Conservation (phyloP, 2,888 invertebrate genomes). For the Noctua comes region DNA sequence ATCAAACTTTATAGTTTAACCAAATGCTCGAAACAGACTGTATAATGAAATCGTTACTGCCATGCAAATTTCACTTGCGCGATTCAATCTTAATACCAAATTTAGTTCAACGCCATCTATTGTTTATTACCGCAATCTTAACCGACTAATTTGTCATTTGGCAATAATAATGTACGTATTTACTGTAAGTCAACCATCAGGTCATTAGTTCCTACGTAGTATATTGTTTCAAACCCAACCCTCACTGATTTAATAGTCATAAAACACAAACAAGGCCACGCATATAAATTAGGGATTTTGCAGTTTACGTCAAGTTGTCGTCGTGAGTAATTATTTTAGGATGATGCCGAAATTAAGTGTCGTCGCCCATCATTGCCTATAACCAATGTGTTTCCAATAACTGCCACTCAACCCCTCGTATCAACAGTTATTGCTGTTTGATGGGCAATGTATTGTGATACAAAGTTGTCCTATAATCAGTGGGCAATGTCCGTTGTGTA, state of each 20-base stretch:
- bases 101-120: slow-evolving; percentile 53
- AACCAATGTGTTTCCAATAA: slow-evolving; percentile 57
- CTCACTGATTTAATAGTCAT: slow-evolving; percentile 64
- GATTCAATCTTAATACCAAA: slow-evolving; percentile 48
- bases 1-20: slow-evolving; percentile 52
- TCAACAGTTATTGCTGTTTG: slow-evolving; percentile 49
- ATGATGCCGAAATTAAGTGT: slow-evolving; percentile 51
- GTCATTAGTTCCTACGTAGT: slow-evolving; percentile 30
- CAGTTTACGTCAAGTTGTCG: slow-evolving; percentile 54
- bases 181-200: slow-evolving; percentile 16
- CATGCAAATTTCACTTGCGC: slow-evolving; percentile 54
- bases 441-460: slow-evolving; percentile 52
- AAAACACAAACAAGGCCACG: slow-evolving; percentile 63
- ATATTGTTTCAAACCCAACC: slow-evolving; percentile 55
- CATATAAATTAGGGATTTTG: slow-evolving; percentile 62
- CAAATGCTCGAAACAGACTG: slow-evolving; percentile 40
- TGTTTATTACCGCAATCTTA: slow-evolving; percentile 40
- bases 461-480: slow-evolving; percentile 48
- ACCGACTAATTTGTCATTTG: slow-evolving; percentile 28
- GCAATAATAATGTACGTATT: slow-evolving; percentile 8
- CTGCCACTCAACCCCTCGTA: slow-evolving; percentile 33
- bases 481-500: slow-evolving; percentile 45
- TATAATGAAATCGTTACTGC: slow-evolving; percentile 49
- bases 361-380: slow-evolving; percentile 35
- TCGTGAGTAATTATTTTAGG: slow-evolving; percentile 61